Percentiles rank a stretch among this genome's conserved stretches.
Evolutionary conservation across 1,140 invertebrate species (phyloP).

Genomic region (Cepaea nemoralis): DNA sequence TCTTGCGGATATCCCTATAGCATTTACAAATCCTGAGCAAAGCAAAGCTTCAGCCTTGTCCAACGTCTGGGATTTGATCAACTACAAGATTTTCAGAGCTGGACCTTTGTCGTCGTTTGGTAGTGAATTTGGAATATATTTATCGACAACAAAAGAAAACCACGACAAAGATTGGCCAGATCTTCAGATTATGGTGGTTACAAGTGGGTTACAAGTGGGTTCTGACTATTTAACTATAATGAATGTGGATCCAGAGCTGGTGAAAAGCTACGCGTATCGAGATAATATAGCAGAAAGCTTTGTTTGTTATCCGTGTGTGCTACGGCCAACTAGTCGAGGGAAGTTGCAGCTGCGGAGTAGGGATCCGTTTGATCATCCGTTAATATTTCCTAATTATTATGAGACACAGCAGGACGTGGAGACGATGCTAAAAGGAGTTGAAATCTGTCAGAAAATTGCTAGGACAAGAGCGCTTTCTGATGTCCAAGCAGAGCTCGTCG

Average conservation of each 20-base stretch:
- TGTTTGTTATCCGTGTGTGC: slow-evolving; percentile 21
- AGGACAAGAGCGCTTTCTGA: neutral
- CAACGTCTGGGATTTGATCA: neutral
- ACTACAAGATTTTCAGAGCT: neutral
- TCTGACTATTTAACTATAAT: neutral
- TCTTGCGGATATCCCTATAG: slow-evolving; percentile 3
- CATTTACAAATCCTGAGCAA: neutral
- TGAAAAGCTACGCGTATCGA: neutral
- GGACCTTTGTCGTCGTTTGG: neutral
- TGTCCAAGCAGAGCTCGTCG: slow-evolving; percentile 1
- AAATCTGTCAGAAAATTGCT: slow-evolving; percentile 11
- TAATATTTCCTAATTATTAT: slow-evolving; percentile 82
- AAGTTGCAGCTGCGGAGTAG: slow-evolving; percentile 67
- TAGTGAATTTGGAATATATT: neutral
- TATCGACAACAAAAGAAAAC: neutral
- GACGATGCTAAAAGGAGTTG: slow-evolving; percentile 57
- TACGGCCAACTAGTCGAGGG: slow-evolving; percentile 64
- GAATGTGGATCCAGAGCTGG: neutral
- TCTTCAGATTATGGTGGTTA: slow-evolving; percentile 1
- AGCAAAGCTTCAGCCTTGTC: neutral
- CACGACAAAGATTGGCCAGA: slow-evolving; percentile 13
- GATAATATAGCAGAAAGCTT: slow-evolving; percentile 11
- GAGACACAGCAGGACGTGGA: slow-evolving; percentile 57
- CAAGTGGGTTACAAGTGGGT: neutral
- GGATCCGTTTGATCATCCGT: slow-evolving; percentile 85